Evolutionary conservation across 2,888 invertebrate genomes (phyloP).

Genomic region (Phengaris alcon): DNA sequence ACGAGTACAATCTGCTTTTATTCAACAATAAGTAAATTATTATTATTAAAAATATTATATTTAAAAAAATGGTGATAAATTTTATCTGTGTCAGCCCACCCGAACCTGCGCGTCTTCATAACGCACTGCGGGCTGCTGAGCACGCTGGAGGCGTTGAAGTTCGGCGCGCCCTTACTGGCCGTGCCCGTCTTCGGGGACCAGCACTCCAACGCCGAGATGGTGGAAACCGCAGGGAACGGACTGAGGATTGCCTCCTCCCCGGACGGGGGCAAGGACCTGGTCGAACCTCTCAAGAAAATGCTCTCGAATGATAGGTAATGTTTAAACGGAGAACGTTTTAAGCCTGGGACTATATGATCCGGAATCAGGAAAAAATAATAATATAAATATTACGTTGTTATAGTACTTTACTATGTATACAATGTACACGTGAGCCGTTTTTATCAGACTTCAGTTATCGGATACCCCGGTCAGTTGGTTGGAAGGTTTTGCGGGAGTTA

Average conservation of each 20-base stretch:
- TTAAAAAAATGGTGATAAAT: too few species aligned
- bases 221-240: slow-evolving; percentile 48
- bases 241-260: slow-evolving; percentile 43
- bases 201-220: slow-evolving; percentile 50
- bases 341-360: neutral
- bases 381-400: too few species aligned
- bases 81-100: slow-evolving; percentile 44
- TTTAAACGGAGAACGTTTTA: neutral
- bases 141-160: slow-evolving; percentile 45
- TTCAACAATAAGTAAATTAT: too few species aligned
- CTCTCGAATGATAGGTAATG: slow-evolving; percentile 48
- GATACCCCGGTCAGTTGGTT: too few species aligned
- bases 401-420: too few species aligned
- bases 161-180: slow-evolving; percentile 55
- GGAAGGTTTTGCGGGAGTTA: too few species aligned
- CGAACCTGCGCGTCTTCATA: slow-evolving; percentile 48
- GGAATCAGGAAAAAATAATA: too few species aligned
- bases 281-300: slow-evolving; percentile 47
- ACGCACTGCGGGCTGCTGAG: slow-evolving; percentile 53
- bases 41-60: too few species aligned
- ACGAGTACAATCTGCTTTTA: too few species aligned
- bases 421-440: too few species aligned
- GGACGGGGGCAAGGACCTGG: slow-evolving; percentile 45
- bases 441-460: too few species aligned
- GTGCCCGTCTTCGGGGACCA: slow-evolving; percentile 62